Evolutionary conservation across 2,113 vertebrate species (phyloP), one percentile per base, ranked within the genome.

Genomic region (Aspidoscelis tigris): DNA sequence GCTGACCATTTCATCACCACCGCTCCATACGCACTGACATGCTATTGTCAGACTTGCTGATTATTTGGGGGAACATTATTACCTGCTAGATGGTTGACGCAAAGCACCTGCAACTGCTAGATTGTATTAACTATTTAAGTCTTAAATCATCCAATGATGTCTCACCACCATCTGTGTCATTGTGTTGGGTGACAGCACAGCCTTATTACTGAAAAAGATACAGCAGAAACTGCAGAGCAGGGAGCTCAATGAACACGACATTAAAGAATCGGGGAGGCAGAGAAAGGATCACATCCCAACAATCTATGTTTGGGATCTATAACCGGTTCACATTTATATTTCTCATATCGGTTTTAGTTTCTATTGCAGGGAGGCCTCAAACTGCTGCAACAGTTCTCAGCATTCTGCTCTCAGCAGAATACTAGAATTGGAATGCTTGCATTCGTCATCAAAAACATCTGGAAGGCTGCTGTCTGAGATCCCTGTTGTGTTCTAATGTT

Each of bases 61-160:
- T 87, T 91, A 84, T 86, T 90, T 87, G 84, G 69, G 76, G 77
- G 82, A 84, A 84, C 44, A 61, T 86, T 87, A 84, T 90, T 91
- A 84, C 33, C 84, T 68, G 14, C 44, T 75, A 85, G 88, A 86
- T 91, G 81, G 89, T 84, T 89, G 86, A 93, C 76, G 77, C 86
- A 89, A 87, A 24, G 74, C 87, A 70, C 64, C 80, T 84, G 73
- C 76, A 58, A 64, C 80, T n/a, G 50, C 70, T 87, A 89, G 76
- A 83, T 53, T 91, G 86, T 87, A 91, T 90, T 88, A 69, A 55
- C 74, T 69, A 89, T 87, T 87, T 87, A 89, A 88, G 85, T 55
- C 78, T 90, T 91, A 87, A 89, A 64, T 90, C 88, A 91, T 79
- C 74, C 69, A 43, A 64, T 85, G 24, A 76, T 86, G 84, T 86